phyloP scores from a whole-genome alignment of 64 coral and sea anemone species.

The Pocillopora damicornis region DNA sequence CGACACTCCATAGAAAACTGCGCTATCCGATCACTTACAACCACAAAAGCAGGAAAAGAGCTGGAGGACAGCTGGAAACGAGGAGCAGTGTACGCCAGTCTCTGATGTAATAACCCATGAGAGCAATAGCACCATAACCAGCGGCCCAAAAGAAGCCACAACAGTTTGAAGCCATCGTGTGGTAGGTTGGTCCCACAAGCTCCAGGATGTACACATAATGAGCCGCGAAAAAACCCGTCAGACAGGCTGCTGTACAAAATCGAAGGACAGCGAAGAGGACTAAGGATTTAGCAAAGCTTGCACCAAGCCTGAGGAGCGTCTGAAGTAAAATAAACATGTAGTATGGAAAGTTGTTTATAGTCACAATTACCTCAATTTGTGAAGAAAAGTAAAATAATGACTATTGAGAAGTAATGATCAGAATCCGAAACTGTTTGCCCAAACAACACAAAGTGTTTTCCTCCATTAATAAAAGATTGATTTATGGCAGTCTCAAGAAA shows the following conservation, averaged over 20 bases:
- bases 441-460: too few relatives aligned
- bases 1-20: neutral
- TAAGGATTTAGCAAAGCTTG: conserved; percentile 38
- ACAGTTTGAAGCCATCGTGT: conserved; percentile 23
- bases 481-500: too few relatives aligned
- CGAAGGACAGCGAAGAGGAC: conserved; percentile 45
- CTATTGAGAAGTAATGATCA: too few relatives aligned
- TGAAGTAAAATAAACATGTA: neutral
- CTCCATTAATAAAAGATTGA: too few relatives aligned
- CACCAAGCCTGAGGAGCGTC: conserved; percentile 8
- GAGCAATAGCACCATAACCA: neutral
- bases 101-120: conserved; percentile 47
- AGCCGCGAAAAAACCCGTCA: conserved; percentile 21
- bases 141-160: conserved; percentile 24
- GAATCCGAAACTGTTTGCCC: too few relatives aligned
- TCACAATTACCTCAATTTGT: neutral
- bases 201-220: conserved; percentile 58
- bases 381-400: too few relatives aligned
- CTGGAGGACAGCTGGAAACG: neutral
- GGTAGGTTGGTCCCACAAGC: conserved; percentile 40
- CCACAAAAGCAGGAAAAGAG: conserved; percentile 18
- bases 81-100: conserved; percentile 52
- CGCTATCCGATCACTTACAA: neutral
- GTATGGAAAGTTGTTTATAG: neutral
- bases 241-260: conserved; percentile 10